Evolutionary conservation across 2,797 vertebrate species (phyloP).

Genomic region (Phrynocephalus guinanensis): DNA sequence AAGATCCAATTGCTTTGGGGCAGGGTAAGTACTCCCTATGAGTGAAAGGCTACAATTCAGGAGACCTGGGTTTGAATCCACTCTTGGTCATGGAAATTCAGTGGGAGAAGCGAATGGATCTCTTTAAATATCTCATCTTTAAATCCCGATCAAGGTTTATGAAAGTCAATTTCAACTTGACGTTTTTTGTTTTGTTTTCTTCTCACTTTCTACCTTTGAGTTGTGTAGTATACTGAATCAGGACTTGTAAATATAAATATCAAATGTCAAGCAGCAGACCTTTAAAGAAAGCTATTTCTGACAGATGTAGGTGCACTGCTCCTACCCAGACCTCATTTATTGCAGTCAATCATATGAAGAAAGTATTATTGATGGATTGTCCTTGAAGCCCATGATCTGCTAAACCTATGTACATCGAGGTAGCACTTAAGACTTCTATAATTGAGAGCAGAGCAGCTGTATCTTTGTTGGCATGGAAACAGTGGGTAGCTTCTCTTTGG

Average conservation of each 20-base stretch:
- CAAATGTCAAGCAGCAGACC: neutral
- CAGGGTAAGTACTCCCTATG: no score
- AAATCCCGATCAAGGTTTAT: no score
- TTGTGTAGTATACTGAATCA: neutral
- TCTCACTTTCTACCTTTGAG: neutral
- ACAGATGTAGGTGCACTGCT: neutral
- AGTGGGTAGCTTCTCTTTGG: constrained; percentile 1
- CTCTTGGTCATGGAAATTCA: no score
- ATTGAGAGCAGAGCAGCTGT: neutral
- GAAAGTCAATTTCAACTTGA: no score
- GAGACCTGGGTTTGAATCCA: no score
- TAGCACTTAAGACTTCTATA: neutral
- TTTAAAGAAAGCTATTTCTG: neutral
- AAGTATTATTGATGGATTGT: neutral
- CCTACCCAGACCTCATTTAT: neutral
- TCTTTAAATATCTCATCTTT: no score
- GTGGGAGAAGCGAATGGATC: no score
- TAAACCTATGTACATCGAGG: neutral
- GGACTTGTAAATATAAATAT: neutral
- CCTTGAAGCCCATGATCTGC: constrained; percentile 4
- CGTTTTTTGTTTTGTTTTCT: neutral
- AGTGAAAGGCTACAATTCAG: no score
- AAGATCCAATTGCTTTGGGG: neutral
- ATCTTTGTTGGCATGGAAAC: constrained; percentile 27
- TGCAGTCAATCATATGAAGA: neutral